phyloP scores from a whole-genome alignment of 2,797 vertebrate genomes.

The Cyclopterus lumpus region DNA sequence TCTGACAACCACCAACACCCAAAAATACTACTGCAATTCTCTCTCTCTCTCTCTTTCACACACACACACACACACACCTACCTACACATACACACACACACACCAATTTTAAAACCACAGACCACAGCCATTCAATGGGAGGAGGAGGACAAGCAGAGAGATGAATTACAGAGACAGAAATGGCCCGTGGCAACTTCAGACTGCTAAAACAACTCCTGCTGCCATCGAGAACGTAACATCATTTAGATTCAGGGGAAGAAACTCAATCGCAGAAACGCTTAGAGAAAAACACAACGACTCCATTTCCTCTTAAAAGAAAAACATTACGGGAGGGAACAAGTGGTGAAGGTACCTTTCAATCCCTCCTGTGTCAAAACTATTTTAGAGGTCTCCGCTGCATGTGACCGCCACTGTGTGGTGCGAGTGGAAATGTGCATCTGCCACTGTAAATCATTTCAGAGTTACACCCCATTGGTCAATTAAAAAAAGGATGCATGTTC shows the following conservation, averaged over 20 bases:
- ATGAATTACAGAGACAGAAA: constrained; percentile 80
- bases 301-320: neutral
- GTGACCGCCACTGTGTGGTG: neutral
- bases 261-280: neutral
- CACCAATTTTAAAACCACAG: constrained; percentile 77
- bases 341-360: neutral
- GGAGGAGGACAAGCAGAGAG: constrained; percentile 66
- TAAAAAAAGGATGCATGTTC: neutral
- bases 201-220: constrained; percentile 56
- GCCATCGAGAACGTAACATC: constrained; percentile 39
- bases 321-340: neutral
- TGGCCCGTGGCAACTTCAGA: constrained; percentile 69
- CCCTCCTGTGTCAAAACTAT: neutral
- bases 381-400: neutral
- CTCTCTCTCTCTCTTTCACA: too few species aligned
- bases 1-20: constrained; percentile 68
- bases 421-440: constrained; percentile 6
- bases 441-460: neutral
- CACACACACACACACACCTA: constrained; percentile 19
- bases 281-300: neutral
- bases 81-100: constrained; percentile 16
- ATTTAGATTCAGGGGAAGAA: constrained; percentile 14
- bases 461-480: neutral
- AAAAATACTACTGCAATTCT: constrained; percentile 68
- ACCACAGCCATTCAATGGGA: constrained; percentile 79